Evolutionary conservation across 2,113 vertebrate genomes (phyloP), one percentile per base, ranked within the genome.

Genomic region (Neotragus moschatus): DNA sequence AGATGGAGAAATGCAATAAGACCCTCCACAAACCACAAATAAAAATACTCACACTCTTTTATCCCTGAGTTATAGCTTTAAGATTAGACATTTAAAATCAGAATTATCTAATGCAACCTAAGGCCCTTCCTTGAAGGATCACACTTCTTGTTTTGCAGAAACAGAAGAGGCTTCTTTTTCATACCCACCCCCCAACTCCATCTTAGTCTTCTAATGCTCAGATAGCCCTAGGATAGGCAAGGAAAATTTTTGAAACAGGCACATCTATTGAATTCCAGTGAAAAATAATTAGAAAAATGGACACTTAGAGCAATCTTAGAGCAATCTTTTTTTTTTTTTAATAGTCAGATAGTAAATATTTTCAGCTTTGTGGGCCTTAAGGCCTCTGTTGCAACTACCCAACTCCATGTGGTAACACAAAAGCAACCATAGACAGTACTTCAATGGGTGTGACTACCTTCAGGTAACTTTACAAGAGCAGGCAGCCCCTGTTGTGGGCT

Each of bases 21-120:
- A 92, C 25, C 80, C 33, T 88, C 15, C 70, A 97, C 39, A 96
- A 96, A 94, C 80, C 89, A 94, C 86, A 97, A 96, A 91, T 94
- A 91, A 96, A 92, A 95, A 84, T 66, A 85, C 33, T 56, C 47
- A 53, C 33, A 87, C 55, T 88, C 87, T 92, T 96, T 95, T 81
- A 97, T 80, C 90, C 60, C 73, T 85, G 79, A 91, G 73, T 84
- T 86, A 86, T 84, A 88, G 51, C 49, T 96, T 93, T 84, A 97
- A 88, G 73, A 91, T 96, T 93, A 94, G 93, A 94, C n/a, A 96
- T 94, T 96, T 95, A 95, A 96, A 96, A 96, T 94, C 73, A 95
- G 60, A 96, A 92, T 97, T 94, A 97, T 90, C 87, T 96, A 85
- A 92, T 49, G 55, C 53, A 96, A 85, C 33, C 61, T 51, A 47